Evolutionary conservation across 2,113 vertebrate genomes (phyloP), one percentile per base, ranked within the genome.

Genomic region (Panurus biarmicus): DNA sequence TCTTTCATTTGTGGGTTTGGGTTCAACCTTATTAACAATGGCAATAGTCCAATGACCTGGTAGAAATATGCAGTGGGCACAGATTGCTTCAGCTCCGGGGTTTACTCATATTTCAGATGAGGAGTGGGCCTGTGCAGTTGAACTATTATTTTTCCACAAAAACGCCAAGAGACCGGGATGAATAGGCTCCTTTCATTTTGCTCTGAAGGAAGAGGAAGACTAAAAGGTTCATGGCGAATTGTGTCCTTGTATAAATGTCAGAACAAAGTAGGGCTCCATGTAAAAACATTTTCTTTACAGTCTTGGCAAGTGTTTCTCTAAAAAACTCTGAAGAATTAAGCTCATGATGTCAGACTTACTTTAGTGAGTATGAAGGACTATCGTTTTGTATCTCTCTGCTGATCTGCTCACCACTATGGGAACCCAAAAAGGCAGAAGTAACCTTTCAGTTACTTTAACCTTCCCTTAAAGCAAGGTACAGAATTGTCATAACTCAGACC

Each of bases 271-370:
- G 78, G 45, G 54, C 16, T 93, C 69, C 77, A 10, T 87, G 54
- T 57, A 96, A 96, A 97, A 96, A 96, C 87, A 92, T 97, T 97
- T 96, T 92, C 93, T 91, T 95, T 92, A 85, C 60, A 87, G 50
- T 70, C 73, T 89, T 91, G 85, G 87, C 88, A 85, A 92, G 54
- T 53, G 62, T 54, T 87, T 88, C 50, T 23, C n/a, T 12, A 64
- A 92, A 60, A 95, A 95, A 94, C 61, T 79, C 76, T 53, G 1
- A 66, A 81, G 64, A 94, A 89, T 67, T 77, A 85, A 58, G 64
- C 33, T 53, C 25, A 53, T 75, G 73, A 94, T 94, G 80, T 94
- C 94, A 94, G 94, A 66, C 38, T 85, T 74, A 92, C 18, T 80
- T 71, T n/a, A 90, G 67, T 45, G 51, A 89, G 10, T n/a, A 82